Conservation (phyloP, 2,113 vertebrate genomes). For the Syrmaticus mikado region DNA sequence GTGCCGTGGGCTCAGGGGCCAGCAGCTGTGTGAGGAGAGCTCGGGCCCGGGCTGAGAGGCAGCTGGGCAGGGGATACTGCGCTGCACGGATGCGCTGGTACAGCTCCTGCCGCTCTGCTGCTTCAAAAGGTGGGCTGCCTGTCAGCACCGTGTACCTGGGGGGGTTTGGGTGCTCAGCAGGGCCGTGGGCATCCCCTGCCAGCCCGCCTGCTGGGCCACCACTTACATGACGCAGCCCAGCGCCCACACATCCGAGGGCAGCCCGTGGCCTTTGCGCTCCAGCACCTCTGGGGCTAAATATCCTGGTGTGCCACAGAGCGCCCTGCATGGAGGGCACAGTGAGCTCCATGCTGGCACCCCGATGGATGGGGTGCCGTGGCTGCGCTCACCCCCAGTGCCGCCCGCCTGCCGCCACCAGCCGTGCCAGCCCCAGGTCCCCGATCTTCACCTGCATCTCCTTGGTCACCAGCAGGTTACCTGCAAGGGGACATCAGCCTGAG, state of each 20-base stretch:
- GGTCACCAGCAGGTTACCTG: slow-evolving; percentile 79
- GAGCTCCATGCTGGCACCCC: accelerated
- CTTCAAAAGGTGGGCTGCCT: slow-evolving; percentile 67
- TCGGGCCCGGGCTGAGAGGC: not conserved
- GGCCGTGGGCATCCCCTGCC: accelerated
- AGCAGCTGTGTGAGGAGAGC: slow-evolving; percentile 66
- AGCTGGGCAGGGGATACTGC: not conserved
- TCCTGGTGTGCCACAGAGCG: slow-evolving; percentile 72
- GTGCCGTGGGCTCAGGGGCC: not conserved
- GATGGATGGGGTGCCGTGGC: accelerated
- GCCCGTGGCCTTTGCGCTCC: slow-evolving; percentile 71
- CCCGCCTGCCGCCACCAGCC: not conserved
- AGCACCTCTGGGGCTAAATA: slow-evolving; percentile 77
- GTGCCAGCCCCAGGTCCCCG: slow-evolving; percentile 77
- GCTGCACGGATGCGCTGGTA: slow-evolving; percentile 38
- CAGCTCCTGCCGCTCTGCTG: slow-evolving; percentile 31
- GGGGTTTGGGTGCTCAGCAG: not conserved
- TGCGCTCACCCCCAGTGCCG: slow-evolving; percentile 66
- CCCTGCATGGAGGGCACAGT: not conserved
- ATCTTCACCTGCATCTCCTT: slow-evolving; percentile 79
- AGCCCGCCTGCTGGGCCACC: accelerated
- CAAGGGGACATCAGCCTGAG: accelerated
- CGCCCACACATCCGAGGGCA: slow-evolving; percentile 75
- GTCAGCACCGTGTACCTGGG: slow-evolving; percentile 70
- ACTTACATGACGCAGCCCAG: slow-evolving; percentile 75